These are phyloP conservation scores for Malurus alboscapulatus DNA, from an alignment of 2,113 vertebrate species.

Conservation along the genomic window DNA sequence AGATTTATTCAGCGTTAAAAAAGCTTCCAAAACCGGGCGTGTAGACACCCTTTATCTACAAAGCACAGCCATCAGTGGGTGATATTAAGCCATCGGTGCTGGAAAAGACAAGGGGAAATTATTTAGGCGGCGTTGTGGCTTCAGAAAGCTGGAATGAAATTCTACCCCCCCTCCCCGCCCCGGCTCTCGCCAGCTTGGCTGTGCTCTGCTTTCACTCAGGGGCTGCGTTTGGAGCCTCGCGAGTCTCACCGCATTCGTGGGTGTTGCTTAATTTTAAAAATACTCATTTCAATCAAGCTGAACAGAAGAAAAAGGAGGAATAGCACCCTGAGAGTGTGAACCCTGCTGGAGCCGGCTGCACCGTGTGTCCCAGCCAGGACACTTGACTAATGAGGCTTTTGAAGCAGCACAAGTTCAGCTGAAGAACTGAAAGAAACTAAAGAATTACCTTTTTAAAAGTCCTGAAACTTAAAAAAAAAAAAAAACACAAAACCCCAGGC, in stretches of 20 bases:
- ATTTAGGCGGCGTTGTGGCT: background rate
- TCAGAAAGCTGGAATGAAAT: slow-evolving; percentile 14
- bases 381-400: background rate
- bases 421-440: background rate
- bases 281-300: slow-evolving; percentile 27
- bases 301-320: background rate
- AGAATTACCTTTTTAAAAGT: background rate
- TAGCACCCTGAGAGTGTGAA: background rate
- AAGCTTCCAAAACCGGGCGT: background rate
- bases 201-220: background rate
- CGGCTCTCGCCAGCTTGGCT: background rate
- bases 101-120: slow-evolving; percentile 29
- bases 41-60: slow-evolving; percentile 6
- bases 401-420: background rate
- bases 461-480: background rate
- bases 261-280: slow-evolving; percentile 41
- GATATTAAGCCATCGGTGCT: background rate
- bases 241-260: background rate
- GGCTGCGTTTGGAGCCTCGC: background rate
- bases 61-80: background rate
- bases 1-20: background rate
- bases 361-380: background rate
- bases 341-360: background rate
- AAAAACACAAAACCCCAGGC: background rate
- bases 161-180: background rate